Evolutionary conservation across 2,113 vertebrate genomes (phyloP), one percentile per base, ranked within the genome.

Genomic region (Cranoglanis bouderius): DNA sequence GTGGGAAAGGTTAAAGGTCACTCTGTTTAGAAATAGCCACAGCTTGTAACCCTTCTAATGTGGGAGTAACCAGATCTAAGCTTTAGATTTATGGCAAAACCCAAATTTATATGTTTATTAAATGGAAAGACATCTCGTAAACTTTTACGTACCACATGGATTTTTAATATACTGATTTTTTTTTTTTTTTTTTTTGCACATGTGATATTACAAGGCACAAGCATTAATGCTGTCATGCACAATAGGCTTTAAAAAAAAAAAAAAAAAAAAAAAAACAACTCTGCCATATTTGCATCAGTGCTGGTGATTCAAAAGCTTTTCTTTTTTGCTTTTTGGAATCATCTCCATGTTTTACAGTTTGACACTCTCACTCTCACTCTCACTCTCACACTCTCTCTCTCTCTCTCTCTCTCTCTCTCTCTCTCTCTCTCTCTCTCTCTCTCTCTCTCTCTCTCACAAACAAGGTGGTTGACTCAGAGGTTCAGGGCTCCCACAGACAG

Each of bases 1-100:
- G 85, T 84, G 85, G 85, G 88, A 87, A 91, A 90, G 90, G 90
- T 89, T 89, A 81, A 65, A 89, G 90, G 88, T 81, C 32, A 49
- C 38, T 3, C 10, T 65, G 88, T 80, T 89, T 59, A 40, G 78
- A 88, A 89, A 91, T 90, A 80, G 83, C 84, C 35, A 43, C 78
- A 51, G 77, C 46, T 59, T 67, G 49, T 38, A 82, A 26, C 32
- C 59, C 21, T 46, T 67, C 40, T 14, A 32, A 81, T 55, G 51
- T 55, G 6, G 18, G 78, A 55, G 49, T 55, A 35, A 55, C n/a
- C 81, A 59, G 55, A 59, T 82, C 9, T 59, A 40, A 0, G 21
- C 19, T 59, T 57, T 32, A 59, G 80, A 59, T 82, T 82, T 55
- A 57, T 32, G 6, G 29, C 29, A 21, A 49, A 46, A 3, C 16